Percentiles rank a stretch among this genome's conserved stretches.
Conservation (phyloP, 2,113 vertebrate genomes). For the Amblyornis subalaris region DNA sequence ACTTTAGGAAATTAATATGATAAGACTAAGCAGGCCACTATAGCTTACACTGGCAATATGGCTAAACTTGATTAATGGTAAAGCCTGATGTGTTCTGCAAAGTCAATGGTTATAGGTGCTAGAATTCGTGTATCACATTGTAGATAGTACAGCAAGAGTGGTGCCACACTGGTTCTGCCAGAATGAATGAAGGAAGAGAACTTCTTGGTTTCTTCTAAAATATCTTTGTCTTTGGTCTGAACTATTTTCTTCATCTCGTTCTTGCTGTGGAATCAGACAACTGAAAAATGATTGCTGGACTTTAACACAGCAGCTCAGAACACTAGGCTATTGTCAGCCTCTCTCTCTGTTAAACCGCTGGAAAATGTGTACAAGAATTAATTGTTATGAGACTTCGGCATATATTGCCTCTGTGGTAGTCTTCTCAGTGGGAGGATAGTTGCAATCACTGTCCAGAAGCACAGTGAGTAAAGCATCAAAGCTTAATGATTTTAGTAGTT, state of each 20-base stretch:
- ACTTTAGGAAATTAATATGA: neutral
- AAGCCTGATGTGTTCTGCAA: neutral
- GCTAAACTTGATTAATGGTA: neutral
- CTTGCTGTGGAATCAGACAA: neutral
- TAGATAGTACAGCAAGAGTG: neutral
- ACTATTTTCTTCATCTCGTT: neutral
- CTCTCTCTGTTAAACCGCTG: neutral
- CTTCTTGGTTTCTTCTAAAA: neutral
- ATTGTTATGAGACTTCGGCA: neutral
- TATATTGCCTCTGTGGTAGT: neutral
- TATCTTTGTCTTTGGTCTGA: neutral
- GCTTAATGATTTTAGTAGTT: neutral
- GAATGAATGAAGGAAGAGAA: neutral
- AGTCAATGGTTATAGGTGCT: neutral
- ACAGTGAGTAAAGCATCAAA: neutral
- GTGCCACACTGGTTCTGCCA: neutral
- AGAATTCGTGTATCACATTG: neutral
- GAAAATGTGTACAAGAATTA: neutral
- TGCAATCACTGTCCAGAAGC: neutral
- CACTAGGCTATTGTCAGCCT: constrained; percentile 6
- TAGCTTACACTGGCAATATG: neutral
- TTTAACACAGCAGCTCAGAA: neutral
- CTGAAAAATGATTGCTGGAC: neutral
- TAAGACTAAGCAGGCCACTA: neutral
- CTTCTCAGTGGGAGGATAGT: neutral